A percentile compares a stretch with the other conserved stretches of the same genome.
Conservation (phyloP, 2,113 vertebrate species). For the Xyrauchen texanus region DNA sequence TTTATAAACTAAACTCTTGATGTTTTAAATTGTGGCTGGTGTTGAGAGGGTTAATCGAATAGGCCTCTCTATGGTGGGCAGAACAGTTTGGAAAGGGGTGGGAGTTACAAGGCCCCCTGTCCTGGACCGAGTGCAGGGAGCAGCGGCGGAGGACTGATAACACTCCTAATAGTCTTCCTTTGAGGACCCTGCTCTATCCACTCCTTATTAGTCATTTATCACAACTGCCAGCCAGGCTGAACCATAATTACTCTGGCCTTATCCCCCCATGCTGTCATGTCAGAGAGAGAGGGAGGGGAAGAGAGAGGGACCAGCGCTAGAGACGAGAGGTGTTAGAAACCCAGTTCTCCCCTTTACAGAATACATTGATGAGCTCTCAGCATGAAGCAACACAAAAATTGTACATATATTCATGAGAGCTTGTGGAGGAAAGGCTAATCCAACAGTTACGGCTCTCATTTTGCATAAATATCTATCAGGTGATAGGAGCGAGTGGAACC, state of each 20-base stretch:
- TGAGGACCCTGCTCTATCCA: constrained; percentile 89
- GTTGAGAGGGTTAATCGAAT: constrained; percentile 36
- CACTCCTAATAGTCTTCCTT: constrained; percentile 96
- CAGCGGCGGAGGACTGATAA: constrained; percentile 94
- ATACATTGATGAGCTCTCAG: constrained; percentile 12
- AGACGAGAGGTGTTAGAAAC: not conserved
- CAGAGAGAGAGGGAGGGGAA: constrained; percentile 70
- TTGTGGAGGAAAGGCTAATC: constrained; percentile 25
- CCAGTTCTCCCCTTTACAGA: not conserved
- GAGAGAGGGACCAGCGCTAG: constrained; percentile 12
- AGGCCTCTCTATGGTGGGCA: constrained; percentile 50
- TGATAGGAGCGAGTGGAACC: constrained; percentile 21
- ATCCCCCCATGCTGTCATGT: constrained; percentile 97
- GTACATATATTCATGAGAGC: constrained; percentile 35
- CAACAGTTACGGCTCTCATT: not conserved
- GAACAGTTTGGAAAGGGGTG: constrained; percentile 68
- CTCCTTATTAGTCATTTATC: constrained; percentile 99
- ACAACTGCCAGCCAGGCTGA: constrained; percentile 99
- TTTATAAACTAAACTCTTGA: no score
- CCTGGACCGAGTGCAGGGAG: constrained; percentile 75
- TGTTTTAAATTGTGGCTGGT: no score
- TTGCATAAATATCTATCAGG: constrained; percentile 35
- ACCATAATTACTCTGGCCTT: constrained; percentile 99
- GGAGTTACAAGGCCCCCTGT: constrained; percentile 79
- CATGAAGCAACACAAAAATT: constrained; percentile 19